Percentiles rank a stretch among this genome's conserved stretches.
Conservation (phyloP, 2,888 invertebrate species). For the Metallyticus violacea region DNA sequence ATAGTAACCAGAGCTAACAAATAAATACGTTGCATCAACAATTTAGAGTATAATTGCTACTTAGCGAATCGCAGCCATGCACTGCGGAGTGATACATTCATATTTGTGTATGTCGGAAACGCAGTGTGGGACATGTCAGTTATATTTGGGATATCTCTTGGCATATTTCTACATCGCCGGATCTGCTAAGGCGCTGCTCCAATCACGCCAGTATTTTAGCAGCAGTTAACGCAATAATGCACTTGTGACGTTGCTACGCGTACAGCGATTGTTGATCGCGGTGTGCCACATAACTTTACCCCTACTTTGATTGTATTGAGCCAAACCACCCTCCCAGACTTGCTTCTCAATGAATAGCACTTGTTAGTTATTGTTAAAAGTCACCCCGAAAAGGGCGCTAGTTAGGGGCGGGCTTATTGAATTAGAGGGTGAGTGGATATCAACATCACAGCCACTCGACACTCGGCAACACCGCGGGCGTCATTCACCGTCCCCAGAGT, state of each 20-base stretch:
- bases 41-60: no score
- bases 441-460: neutral
- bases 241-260: neutral
- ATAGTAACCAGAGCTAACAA: no score
- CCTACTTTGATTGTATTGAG: neutral
- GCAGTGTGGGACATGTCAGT: no score
- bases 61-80: no score
- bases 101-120: no score
- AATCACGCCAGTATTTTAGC: neutral
- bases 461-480: neutral
- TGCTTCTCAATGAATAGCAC: conserved; percentile 4
- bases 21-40: no score
- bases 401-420: conserved; percentile 8
- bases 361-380: conserved; percentile 20
- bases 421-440: neutral
- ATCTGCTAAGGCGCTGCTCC: no score
- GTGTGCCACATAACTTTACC: neutral
- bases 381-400: conserved; percentile 11
- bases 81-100: no score
- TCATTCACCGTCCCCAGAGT: no score
- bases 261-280: neutral
- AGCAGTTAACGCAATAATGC: neutral
- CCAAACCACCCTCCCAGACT: neutral
- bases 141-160: no score
- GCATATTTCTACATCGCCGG: no score